Base-by-base conservation (phyloP, 2,888 invertebrate genomes). In the Sinelater perroti region DNA sequence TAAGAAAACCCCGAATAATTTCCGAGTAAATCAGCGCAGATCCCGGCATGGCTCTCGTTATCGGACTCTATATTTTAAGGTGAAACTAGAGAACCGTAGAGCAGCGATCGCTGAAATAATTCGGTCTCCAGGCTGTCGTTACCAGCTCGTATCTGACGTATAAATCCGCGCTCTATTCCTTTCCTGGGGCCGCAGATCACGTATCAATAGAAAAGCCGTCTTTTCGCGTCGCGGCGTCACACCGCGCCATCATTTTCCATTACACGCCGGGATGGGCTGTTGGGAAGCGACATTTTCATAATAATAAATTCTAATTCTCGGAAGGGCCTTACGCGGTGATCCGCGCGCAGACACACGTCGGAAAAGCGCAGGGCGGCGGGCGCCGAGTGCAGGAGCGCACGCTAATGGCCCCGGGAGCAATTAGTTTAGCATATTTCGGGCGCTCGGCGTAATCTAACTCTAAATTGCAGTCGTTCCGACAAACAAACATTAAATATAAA, bases 61-160 rank as follows among this genome's bases (percentile, higher is more conserved):
- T 57, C 57, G 28, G n/a, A 16, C 33, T 42, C 57, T 42, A 57
- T 57, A 57, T 52, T 52, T 57, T 47, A 57, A 52, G 47, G 46
- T 57, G 57, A 46, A 57, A 53, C 57, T 26, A 14, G 47, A 57
- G 57, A 51, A 47, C 46, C 52, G 53, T 57, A 52, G 42, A 47
- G 31, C 42, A 20, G 46, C 40, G 28, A 47, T 57, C 47, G 47
- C 13, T 40, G 57, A 57, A 57, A 53, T 57, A 57, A 57, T 57
- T 57, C 33, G 57, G 57, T 57, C 57, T 57, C 57, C 17, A 14
- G 57, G 38, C 57, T 57, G 38, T 57, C 56, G 57, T 53, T 47
- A 52, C 40, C 18, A 17, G 13, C 24, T 26, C 47, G 49, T 49
- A 57, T 57, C 46, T 46, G 51, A 31, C 17, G 20, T 17, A 56